Base-by-base conservation (phyloP, 2,888 invertebrate genomes). In the Mimumesa dahlbomi region DNA sequence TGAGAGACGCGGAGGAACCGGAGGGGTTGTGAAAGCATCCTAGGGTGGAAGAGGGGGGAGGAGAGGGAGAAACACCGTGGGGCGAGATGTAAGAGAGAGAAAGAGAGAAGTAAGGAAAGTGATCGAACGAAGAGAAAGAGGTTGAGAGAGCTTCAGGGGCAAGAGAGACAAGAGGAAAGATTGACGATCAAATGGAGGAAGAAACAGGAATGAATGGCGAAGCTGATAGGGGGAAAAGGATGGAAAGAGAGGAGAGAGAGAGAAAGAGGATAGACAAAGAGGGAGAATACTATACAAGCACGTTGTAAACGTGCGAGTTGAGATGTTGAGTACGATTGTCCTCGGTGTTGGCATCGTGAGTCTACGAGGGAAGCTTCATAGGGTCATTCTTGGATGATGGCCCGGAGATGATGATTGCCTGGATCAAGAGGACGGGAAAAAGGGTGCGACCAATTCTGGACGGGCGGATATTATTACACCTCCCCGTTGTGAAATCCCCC, bases 261-360 rank as follows among this genome's bases (percentile, higher is more conserved):
- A 38, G 45, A 34, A 9, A 45, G 14, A 25, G 29, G 36, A 49
- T 18, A 49, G 64, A 54, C 36, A 13, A 21, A 14, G 36, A 38
- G 53, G 34, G 59, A 22, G 40, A 54, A 54, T 16, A 43, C 11
- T 14, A 18, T 58, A 46, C 38, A 18, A 69, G 42, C 53, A 68
- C 59, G 73, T 50, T 57, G 70, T 65, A 77, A 71, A 72, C 67
- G 78, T 61, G 71, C 67, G 56, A 63, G 65, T 65, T 59, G 57
- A 75, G 82, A 84, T 84, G 81, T 81, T 72, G 74, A 42, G 52
- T 46, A 71, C 74, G 84, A 85, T 84, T 82, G 77, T 65, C 67
- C 63, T 65, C 74, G 75, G 80, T 79, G 77, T 77, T 80, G 76
- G 49, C 58, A 57, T 64, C 48, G 45, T 40, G 65, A 65, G 63